Base-by-base conservation (phyloP, 2,888 invertebrate species). In the Sipunculus nudus region DNA sequence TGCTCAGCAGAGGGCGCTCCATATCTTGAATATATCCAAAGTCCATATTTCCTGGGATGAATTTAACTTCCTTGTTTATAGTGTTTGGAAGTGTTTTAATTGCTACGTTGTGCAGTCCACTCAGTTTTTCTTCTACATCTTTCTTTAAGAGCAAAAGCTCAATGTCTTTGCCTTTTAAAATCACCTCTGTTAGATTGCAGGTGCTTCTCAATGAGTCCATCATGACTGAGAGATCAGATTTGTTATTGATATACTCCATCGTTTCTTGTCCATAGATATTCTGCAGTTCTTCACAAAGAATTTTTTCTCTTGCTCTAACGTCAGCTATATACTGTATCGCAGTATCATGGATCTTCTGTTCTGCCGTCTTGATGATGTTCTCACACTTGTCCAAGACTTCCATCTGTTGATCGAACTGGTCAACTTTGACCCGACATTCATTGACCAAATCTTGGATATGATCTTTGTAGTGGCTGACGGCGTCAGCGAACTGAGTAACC, bases 81-180 rank as follows among this genome's bases (percentile, higher is more conserved):
- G 79, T 75, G 2, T 53, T 50, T 1, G 84, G 84, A 10, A 82
- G 69, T 19, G 75, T 72, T 54, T 74, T 76, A 32, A 80, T 61
- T 38, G 78, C 76, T n/a, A 82, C 74, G 38, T 75, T 75, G 32
- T 75, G 73, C 41, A 81, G 67, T 13, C 71, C 66, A 23, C 76
- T 73, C 32, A 84, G 73, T 66, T 84, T 84, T 53, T 83, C 82
- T 57, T 80, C 78, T 3, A 84, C 80, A 58, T 84, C 81, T 58
- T 82, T 84, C 72, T 83, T 84, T 45, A 84, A 71, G 40, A 84
- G 72, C 45, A 84, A 72, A 19, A 84, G 75, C 67, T 84, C 84
- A 26, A 84, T 84, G 59, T 84, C 84, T 64, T 83, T 83, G 31
- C 83, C 82, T 48, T 82, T 77, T 13, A 84, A 72, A n/a, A 84